Conservation (phyloP, 2,797 vertebrate genomes). For the Lutjanus argentimaculatus region DNA sequence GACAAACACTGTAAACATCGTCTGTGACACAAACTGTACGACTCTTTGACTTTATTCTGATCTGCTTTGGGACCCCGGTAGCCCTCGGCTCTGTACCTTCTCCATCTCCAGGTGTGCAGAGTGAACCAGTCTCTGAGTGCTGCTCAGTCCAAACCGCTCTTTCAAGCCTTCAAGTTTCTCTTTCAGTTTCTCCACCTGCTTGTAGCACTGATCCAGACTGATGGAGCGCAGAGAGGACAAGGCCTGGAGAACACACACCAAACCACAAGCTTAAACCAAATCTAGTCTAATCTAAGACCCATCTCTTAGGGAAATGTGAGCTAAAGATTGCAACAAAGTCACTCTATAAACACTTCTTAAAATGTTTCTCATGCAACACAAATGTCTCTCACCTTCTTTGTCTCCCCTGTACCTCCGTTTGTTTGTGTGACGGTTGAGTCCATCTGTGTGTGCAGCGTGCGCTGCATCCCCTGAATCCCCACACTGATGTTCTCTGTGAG, state of each 20-base stretch:
- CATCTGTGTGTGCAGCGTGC: slow-evolving; percentile 68
- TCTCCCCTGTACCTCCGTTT: slow-evolving; percentile 57
- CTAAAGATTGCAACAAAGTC: not conserved
- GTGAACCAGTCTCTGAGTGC: slow-evolving; percentile 63
- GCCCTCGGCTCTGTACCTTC: slow-evolving; percentile 51
- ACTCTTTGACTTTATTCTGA: not conserved
- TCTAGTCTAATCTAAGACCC: not conserved
- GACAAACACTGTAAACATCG: not conserved
- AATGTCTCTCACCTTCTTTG: slow-evolving; percentile 63
- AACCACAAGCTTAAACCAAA: not conserved
- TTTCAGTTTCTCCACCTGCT: slow-evolving; percentile 60
- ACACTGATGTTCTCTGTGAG: slow-evolving; percentile 89
- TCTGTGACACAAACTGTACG: not conserved
- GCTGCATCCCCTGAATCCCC: slow-evolving; percentile 77
- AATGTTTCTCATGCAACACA: not conserved
- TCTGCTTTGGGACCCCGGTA: not conserved
- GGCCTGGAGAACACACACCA: slow-evolving; percentile 50
- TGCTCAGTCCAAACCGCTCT: slow-evolving; percentile 65
- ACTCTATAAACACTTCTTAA: no score
- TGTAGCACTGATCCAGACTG: slow-evolving; percentile 64
- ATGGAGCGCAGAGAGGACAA: slow-evolving; percentile 52
- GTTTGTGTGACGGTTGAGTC: slow-evolving; percentile 60
- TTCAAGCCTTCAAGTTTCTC: slow-evolving; percentile 48
- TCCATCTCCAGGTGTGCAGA: slow-evolving; percentile 74
- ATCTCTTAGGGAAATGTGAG: not conserved